Percentiles rank a stretch among this genome's conserved stretches.
Evolutionary conservation across 2,797 vertebrate genomes (phyloP).

Genomic region (Taeniopygia guttata): DNA sequence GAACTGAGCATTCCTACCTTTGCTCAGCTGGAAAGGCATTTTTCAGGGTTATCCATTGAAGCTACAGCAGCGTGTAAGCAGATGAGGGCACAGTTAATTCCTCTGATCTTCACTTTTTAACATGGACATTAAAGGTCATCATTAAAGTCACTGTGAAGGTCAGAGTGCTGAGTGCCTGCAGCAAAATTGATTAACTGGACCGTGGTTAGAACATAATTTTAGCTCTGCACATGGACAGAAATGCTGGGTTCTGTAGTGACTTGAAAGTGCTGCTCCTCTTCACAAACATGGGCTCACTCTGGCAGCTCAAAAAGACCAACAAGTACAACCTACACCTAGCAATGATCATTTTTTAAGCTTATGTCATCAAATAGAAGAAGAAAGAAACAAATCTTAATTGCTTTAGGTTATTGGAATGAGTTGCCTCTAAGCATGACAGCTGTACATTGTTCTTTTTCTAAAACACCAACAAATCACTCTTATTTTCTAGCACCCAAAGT

Average conservation of each 20-base stretch:
- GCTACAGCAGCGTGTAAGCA: not conserved
- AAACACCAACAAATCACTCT: not conserved
- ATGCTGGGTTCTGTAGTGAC: not conserved
- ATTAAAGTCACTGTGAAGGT: not conserved
- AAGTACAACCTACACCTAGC: not conserved
- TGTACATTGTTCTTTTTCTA: not conserved
- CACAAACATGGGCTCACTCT: not conserved
- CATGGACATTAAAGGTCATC: accelerated
- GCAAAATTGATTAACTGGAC: not conserved
- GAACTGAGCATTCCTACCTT: not conserved
- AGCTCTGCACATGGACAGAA: not conserved
- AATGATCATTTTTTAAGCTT: accelerated
- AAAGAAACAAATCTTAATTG: not conserved
- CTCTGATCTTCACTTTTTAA: not conserved
- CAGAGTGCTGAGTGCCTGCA: not conserved
- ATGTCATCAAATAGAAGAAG: not conserved
- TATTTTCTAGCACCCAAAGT: constrained; percentile 73
- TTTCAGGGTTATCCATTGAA: not conserved
- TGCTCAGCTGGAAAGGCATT: not conserved
- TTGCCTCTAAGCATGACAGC: not conserved
- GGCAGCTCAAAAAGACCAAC: not conserved
- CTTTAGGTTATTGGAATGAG: not conserved
- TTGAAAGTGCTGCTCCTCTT: not conserved
- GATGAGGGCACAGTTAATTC: not conserved
- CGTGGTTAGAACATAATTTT: not conserved